Evolutionary conservation across 1,140 invertebrate genomes (phyloP).

Genomic region (Bombus affinis): DNA sequence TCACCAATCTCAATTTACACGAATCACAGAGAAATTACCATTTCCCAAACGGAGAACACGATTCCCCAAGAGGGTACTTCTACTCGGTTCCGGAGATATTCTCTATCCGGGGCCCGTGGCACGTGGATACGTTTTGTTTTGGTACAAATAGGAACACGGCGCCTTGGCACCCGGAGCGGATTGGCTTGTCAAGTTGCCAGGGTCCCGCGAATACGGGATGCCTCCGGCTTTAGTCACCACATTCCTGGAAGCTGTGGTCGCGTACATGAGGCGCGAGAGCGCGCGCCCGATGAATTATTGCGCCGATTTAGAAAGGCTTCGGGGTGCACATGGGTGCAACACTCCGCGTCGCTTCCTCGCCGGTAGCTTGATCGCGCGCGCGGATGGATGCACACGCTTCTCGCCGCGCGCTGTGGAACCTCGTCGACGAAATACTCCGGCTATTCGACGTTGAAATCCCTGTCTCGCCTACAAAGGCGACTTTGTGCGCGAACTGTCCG

Average conservation of each 20-base stretch:
- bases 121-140: slow-evolving; percentile 78
- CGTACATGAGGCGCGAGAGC: slow-evolving; percentile 46
- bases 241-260: slow-evolving; percentile 74
- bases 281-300: slow-evolving; percentile 74
- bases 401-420: not conserved
- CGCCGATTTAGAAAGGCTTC: slow-evolving; percentile 72
- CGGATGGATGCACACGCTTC: slow-evolving; percentile 6
- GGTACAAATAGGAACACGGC: slow-evolving; percentile 80
- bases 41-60: not conserved
- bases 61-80: not conserved
- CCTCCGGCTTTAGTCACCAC: slow-evolving; percentile 74
- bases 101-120: slow-evolving; percentile 45
- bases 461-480: slow-evolving; percentile 31
- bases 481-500: slow-evolving; percentile 17
- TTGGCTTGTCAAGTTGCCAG: slow-evolving; percentile 80
- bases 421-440: not conserved
- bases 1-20: not conserved
- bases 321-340: not conserved
- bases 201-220: slow-evolving; percentile 69
- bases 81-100: slow-evolving; percentile 28
- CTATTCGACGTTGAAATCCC: slow-evolving; percentile 22
- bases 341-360: slow-evolving; percentile 35
- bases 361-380: not conserved
- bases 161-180: slow-evolving; percentile 76
- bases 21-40: not conserved